Percentiles rank a stretch among this genome's conserved stretches.
These are phyloP conservation scores for Chloromyia formosa DNA, from an alignment of 2,888 invertebrate genomes.

Conservation along the genomic window DNA sequence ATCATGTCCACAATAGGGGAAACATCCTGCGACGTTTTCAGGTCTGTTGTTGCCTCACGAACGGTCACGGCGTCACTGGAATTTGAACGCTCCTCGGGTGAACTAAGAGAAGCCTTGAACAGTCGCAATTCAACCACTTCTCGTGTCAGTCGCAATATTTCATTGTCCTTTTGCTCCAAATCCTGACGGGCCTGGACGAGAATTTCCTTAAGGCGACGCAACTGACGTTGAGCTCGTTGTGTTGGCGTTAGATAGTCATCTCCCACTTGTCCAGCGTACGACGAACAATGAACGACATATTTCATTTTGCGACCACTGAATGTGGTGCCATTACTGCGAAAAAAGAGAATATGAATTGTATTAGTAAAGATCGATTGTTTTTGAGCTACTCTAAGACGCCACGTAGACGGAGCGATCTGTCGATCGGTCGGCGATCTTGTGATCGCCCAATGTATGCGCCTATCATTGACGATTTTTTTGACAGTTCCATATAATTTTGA, in stretches of 20 bases:
- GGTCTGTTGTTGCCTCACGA: slow-evolving; percentile 72
- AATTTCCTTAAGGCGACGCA: slow-evolving; percentile 77
- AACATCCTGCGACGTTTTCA: slow-evolving; percentile 67
- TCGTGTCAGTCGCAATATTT: slow-evolving; percentile 75
- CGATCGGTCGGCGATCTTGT: no score
- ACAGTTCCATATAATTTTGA: no score
- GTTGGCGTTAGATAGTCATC: slow-evolving; percentile 90
- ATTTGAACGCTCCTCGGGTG: slow-evolving; percentile 82
- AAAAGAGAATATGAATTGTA: no score
- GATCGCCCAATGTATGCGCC: no score
- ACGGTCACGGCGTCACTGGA: slow-evolving; percentile 80
- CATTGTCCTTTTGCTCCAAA: slow-evolving; percentile 82
- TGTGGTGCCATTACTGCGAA: slow-evolving; percentile 71
- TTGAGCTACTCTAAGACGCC: no score
- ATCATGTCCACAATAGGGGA: slow-evolving; percentile 67
- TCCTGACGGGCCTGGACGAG: slow-evolving; percentile 78
- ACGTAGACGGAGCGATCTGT: no score
- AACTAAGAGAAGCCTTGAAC: slow-evolving; percentile 81
- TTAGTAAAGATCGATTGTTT: no score
- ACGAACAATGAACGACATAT: slow-evolving; percentile 86
- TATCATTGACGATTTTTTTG: no score
- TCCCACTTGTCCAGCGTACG: slow-evolving; percentile 78
- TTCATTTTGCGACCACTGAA: slow-evolving; percentile 77
- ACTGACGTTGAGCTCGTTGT: slow-evolving; percentile 83
- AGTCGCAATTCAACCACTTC: slow-evolving; percentile 83